Conservation (phyloP, 2,113 vertebrate genomes). For the Thryonomys swinderianus region DNA sequence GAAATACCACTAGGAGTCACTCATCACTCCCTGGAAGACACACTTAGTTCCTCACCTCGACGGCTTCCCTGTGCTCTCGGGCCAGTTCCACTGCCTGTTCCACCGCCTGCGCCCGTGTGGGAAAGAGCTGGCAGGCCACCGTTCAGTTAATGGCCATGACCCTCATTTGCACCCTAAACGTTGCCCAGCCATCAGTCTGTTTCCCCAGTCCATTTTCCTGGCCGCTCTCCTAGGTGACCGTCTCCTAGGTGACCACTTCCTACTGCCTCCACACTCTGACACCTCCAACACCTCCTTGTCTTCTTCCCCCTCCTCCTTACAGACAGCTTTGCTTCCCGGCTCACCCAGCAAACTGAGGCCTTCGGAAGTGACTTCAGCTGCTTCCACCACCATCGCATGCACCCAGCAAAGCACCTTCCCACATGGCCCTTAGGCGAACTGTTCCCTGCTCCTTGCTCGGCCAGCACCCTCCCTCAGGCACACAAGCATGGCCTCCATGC, state of each 20-base stretch:
- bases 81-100: neutral
- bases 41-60: neutral
- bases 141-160: neutral
- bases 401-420: neutral
- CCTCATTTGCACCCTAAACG: neutral
- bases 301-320: neutral
- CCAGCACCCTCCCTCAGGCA: neutral
- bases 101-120: neutral
- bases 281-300: neutral
- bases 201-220: neutral
- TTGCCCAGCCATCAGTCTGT: neutral
- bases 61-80: neutral
- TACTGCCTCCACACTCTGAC: neutral
- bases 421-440: neutral
- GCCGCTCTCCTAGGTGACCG: neutral
- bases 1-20: neutral
- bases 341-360: neutral
- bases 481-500: neutral
- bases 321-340: neutral
- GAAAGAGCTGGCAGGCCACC: neutral
- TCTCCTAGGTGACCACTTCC: conserved; percentile 25
- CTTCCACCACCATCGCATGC: neutral
- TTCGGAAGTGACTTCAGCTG: neutral
- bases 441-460: neutral
- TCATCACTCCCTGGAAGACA: neutral